Evolutionary conservation across 2,888 invertebrate genomes (phyloP).

Genomic region (Athetis lepigone): DNA sequence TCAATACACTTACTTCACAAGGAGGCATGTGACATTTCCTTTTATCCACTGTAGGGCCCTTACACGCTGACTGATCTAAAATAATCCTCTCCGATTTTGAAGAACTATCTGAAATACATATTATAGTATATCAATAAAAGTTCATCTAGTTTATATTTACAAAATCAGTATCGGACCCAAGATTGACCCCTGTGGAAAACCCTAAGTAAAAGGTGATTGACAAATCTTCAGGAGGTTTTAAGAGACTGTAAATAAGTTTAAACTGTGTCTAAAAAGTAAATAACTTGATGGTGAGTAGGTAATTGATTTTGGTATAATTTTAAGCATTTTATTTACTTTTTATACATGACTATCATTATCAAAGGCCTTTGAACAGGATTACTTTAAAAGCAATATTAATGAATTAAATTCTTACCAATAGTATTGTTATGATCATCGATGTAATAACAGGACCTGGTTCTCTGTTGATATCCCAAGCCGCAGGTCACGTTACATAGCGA

Average conservation of each 20-base stretch:
- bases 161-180: background rate
- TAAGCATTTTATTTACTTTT: background rate
- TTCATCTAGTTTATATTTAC: background rate
- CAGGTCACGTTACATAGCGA: constrained; percentile 86
- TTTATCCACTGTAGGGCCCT: constrained; percentile 74
- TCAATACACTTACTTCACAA: constrained; percentile 79
- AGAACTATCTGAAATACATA: constrained; percentile 71
- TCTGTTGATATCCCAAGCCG: constrained; percentile 81
- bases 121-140: too few relatives aligned
- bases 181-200: constrained; percentile 10
- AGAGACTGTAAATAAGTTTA: background rate
- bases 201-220: background rate
- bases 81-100: constrained; percentile 76
- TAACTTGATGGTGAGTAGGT: background rate
- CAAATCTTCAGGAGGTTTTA: background rate
- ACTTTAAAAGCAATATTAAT: too few relatives aligned
- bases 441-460: constrained; percentile 80
- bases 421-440: constrained; percentile 75
- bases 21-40: constrained; percentile 86
- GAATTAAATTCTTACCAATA: constrained; percentile 69
- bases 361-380: background rate
- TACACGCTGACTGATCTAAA: constrained; percentile 82
- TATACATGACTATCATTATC: background rate
- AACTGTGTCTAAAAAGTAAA: background rate
- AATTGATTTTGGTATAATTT: background rate